These are phyloP conservation scores for Ophonus ardosiacus DNA, from an alignment of 2,888 invertebrate species.

Conservation along the genomic window DNA sequence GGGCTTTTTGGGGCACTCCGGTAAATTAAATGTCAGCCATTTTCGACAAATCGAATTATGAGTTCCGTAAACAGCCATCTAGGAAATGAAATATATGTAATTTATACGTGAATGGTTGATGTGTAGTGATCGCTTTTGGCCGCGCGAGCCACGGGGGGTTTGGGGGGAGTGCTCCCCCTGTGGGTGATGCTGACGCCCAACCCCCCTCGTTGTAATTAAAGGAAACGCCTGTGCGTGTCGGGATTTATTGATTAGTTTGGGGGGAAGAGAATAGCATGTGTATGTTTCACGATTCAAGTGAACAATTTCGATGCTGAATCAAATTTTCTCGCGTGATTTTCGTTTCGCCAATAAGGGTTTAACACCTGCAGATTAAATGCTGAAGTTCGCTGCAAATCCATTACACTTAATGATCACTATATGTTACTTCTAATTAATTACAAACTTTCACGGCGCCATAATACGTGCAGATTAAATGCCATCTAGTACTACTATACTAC, in stretches of 20 bases:
- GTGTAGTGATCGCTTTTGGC: constrained; percentile 32
- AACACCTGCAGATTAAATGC: neutral
- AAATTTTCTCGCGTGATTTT: constrained; percentile 46
- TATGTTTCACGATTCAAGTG: constrained; percentile 48
- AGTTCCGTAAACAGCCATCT: constrained; percentile 64
- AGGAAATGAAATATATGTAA: constrained; percentile 63
- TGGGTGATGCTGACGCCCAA: neutral
- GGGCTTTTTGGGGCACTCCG: constrained; percentile 65
- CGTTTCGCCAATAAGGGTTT: constrained; percentile 13
- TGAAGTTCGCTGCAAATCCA: constrained; percentile 5
- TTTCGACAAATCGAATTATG: constrained; percentile 65
- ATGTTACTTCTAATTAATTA: neutral
- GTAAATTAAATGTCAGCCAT: constrained; percentile 67
- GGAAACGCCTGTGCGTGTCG: constrained; percentile 53
- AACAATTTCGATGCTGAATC: constrained; percentile 50
- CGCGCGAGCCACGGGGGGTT: neutral
- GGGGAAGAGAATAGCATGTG: constrained; percentile 34
- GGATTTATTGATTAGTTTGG: constrained; percentile 47
- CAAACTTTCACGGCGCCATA: neutral
- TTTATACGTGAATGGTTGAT: constrained; percentile 59
- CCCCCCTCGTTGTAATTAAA: constrained; percentile 32
- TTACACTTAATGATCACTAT: neutral
- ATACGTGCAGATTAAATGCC: neutral
- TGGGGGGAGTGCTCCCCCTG: neutral
- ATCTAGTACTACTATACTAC: neutral